Base-by-base conservation (phyloP, 1,140 invertebrate species). In the Apocrypta bakeri region DNA sequence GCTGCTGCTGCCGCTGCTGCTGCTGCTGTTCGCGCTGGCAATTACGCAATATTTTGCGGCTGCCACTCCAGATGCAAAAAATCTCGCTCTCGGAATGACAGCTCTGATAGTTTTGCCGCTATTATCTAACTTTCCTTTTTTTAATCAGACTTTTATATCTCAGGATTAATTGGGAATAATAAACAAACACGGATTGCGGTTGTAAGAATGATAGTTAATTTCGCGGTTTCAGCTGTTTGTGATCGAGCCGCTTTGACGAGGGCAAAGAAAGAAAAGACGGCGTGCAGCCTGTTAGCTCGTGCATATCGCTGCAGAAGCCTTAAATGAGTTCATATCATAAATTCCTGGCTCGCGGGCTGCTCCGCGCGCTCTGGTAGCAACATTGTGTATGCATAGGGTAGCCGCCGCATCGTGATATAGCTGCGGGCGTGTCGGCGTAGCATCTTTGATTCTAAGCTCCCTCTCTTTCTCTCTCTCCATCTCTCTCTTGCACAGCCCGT, bases 311-410 rank as follows among this genome's bases (percentile, higher is more conserved):
- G 42, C 31, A 29, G 29, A 14, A 86, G 82, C 85, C 82, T 81
- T 88, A 91, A 92, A 91, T 89, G 90, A 90, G 89, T 88, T 88
- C 87, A 87, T 87, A 88, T 87, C 89, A 90, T 91, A 91, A 91
- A 92, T 91, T 90, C 88, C 87, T 87, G 0, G 82, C 86, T 86
- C 86, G 81, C 86, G 87, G 84, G n/a, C 79, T 24, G 48, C 7
- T 61, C 40, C 21, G 82, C 84, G 83, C 48, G 2, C 21, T 3
- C 84, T 90, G 90, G 90, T 90, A 90, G 90, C 89, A 84, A 87
- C 86, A 91, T 89, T 92, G 87, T 90, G 90, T 92, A 92, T 92
- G 91, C 90, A 92, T 91, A 91, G 89, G 87, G 89, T 91, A 89
- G 88, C 88, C 87, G 87, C 86, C 85, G 84, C 87, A 85, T 66